phyloP scores from a whole-genome alignment of 1,140 invertebrate genomes.

The Potamilus streckersoni region DNA sequence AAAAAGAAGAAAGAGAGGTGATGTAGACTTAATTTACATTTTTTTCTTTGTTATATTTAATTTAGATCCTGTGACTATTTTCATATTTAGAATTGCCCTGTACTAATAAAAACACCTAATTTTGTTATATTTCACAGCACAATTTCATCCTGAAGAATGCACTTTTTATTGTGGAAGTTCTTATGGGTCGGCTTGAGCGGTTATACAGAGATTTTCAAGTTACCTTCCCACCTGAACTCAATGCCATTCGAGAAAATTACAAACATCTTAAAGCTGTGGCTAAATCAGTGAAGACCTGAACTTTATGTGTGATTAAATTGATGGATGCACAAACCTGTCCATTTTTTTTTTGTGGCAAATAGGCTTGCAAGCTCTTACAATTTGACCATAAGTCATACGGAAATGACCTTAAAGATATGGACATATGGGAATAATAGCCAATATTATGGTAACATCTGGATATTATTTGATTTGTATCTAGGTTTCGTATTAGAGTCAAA shows the following conservation, averaged over 20 bases:
- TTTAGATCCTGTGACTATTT: neutral
- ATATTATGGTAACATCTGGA: too few relatives aligned
- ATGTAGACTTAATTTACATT: neutral
- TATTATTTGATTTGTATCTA: too few relatives aligned
- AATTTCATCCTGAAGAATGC: conserved; percentile 73
- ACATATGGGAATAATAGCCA: too few relatives aligned
- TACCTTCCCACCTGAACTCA: conserved; percentile 45
- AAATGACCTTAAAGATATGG: too few relatives aligned
- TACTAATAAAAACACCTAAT: conserved; percentile 5
- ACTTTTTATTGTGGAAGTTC: conserved; percentile 70
- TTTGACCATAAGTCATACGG: too few relatives aligned
- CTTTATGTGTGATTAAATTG: too few relatives aligned
- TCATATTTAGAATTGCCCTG: neutral
- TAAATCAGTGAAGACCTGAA: too few relatives aligned
- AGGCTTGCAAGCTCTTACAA: too few relatives aligned
- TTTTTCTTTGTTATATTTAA: neutral
- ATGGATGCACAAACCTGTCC: too few relatives aligned
- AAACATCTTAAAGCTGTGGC: conserved; percentile 36
- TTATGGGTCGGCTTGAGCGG: conserved; percentile 69
- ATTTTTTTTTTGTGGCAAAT: too few relatives aligned
- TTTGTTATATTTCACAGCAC: conserved; percentile 58
- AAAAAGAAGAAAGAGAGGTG: neutral
- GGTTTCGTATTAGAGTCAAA: too few relatives aligned
- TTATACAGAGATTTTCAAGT: conserved; percentile 44
- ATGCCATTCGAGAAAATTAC: conserved; percentile 41